Evolutionary conservation across 2,888 invertebrate species (phyloP), one percentile per base, ranked within the genome.

Genomic region (Apamea epomidion): DNA sequence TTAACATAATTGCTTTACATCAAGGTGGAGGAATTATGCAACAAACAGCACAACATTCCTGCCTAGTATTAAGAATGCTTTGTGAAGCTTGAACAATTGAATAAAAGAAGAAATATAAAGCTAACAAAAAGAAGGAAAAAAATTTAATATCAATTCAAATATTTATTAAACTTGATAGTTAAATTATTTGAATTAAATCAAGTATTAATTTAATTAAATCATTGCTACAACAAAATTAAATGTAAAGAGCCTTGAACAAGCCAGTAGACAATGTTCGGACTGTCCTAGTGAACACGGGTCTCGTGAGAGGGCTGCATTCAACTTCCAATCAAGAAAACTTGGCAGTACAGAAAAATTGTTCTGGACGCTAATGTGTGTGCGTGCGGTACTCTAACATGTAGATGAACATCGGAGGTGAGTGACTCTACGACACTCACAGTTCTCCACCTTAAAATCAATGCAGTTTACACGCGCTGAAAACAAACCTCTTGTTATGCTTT

Each of bases 401-500:
- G 93, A 95, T 95, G 96, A 94, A 94, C 93, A 93, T 94, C 92
- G 90, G 93, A 93, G 92, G 94, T 95, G 95, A 95, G 95, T 95
- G 96, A 94, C 95, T 93, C 96, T 96, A 96, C 95, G 94, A 95
- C 97, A 97, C 97, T 97, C 97, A 97, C 97, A 97, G 97, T 97
- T 97, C 95, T 97, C 97, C 97, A 97, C 97, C 96, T 97, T 97
- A 97, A 97, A 97, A 97, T 97, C 97, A 97, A 97, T 97, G 97
- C 97, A 97, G 97, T 97, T 97, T 95, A 97, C 97, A 96, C 97
- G 97, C 94, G 97, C 97, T 97, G 97, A 97, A 96, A 97, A 97
- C 96, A 97, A 96, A 97, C 94, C 95, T 95, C 93, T 92, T 90
- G 95, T 97, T 96, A 97, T 93, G 93, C 93, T 94, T 94, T 92